Evolutionary conservation across 2,797 vertebrate species (phyloP).

Genomic region (Harpagifer antarcticus): DNA sequence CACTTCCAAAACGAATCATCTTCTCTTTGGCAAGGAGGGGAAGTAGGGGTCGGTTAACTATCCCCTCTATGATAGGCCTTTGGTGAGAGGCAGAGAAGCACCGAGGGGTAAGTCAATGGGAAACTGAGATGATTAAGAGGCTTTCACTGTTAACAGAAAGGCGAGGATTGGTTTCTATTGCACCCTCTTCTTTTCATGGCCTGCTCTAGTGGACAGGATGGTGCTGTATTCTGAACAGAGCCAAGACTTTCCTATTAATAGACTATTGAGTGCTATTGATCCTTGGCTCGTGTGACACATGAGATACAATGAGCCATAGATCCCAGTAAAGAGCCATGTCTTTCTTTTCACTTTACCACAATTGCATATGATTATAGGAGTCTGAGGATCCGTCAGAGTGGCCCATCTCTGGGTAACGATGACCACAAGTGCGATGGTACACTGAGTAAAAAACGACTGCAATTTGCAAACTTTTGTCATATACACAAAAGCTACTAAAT

Average conservation of each 20-base stretch:
- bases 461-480: constrained; percentile 83
- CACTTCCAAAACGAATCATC: constrained; percentile 71
- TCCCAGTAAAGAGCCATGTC: constrained; percentile 81
- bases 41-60: constrained; percentile 71
- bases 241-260: constrained; percentile 87
- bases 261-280: constrained; percentile 90
- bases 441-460: constrained; percentile 71
- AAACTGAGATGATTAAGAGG: constrained; percentile 90
- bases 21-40: constrained; percentile 54
- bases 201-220: constrained; percentile 78
- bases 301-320: constrained; percentile 89
- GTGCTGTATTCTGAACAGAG: constrained; percentile 81
- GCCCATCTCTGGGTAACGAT: constrained; percentile 59
- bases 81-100: constrained; percentile 71
- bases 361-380: constrained; percentile 88
- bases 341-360: constrained; percentile 86
- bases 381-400: constrained; percentile 71
- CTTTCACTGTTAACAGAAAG: constrained; percentile 87
- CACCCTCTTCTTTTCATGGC: constrained; percentile 82
- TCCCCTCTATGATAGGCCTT: constrained; percentile 74
- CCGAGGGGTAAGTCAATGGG: constrained; percentile 84
- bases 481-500: constrained; percentile 77
- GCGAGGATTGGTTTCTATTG: constrained; percentile 86
- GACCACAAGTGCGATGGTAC: constrained; percentile 67
- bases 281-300: constrained; percentile 85